phyloP scores from a whole-genome alignment of 2,888 invertebrate genomes.

The Philonicus albiceps region DNA sequence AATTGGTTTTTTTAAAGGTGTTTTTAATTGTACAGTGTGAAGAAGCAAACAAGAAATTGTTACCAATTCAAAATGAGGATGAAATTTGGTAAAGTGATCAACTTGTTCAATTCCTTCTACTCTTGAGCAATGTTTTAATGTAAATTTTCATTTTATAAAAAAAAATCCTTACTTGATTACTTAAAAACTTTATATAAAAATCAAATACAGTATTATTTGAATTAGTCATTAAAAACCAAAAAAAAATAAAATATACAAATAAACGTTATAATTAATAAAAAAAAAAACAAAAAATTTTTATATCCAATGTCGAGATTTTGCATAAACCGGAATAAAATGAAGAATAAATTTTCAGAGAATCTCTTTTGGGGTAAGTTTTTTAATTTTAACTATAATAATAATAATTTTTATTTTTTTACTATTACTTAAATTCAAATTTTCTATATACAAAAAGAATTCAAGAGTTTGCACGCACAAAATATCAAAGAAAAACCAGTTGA shows the following conservation, averaged over 20 bases:
- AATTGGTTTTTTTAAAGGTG: neutral
- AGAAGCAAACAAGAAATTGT: neutral
- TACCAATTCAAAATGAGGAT: neutral
- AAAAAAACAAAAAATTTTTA: neutral
- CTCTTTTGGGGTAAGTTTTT: slow-evolving; percentile 19
- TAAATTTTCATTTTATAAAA: too few species aligned
- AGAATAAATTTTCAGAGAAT: slow-evolving; percentile 1
- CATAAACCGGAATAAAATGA: neutral
- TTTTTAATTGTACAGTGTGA: neutral
- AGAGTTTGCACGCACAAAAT: neutral
- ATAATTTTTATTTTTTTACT: too few species aligned
- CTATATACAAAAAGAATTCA: too few species aligned
- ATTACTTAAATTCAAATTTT: too few species aligned
- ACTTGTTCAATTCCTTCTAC: neutral
- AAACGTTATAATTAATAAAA: too few species aligned
- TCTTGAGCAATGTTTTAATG: neutral
- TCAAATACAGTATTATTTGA: too few species aligned
- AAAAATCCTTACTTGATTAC: too few species aligned
- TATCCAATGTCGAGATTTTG: neutral
- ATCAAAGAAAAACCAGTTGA: neutral
- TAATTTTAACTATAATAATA: too few species aligned
- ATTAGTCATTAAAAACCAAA: too few species aligned
- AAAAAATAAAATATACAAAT: too few species aligned
- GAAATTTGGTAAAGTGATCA: neutral
- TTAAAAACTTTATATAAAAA: too few species aligned